A percentile compares a stretch with the other conserved stretches of the same genome.
Conservation (phyloP, 1,140 invertebrate species). For the Drosophila insularis region DNA sequence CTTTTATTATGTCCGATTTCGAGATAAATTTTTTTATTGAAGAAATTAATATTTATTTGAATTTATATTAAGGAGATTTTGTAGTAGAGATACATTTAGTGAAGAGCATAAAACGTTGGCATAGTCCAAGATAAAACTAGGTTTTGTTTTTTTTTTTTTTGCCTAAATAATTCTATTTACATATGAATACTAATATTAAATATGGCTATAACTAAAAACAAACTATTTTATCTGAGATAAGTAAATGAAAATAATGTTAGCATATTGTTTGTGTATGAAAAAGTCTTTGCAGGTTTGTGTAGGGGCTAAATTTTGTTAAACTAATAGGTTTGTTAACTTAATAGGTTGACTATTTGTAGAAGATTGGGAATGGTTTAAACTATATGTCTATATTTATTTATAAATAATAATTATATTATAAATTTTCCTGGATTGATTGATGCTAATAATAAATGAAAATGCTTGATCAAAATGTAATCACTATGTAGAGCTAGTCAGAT, state of each 20-base stretch:
- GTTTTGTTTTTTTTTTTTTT: constrained; percentile 28
- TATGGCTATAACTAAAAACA: constrained; percentile 33
- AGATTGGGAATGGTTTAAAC: not conserved
- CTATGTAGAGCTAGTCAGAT: constrained; percentile 19
- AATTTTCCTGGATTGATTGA: not conserved
- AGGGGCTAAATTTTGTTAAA: not conserved
- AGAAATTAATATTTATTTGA: constrained; percentile 59
- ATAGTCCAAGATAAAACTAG: constrained; percentile 30
- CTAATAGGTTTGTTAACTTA: no score
- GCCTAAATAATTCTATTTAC: constrained; percentile 57
- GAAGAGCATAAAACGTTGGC: constrained; percentile 58
- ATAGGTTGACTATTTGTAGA: constrained; percentile 12
- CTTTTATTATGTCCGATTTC: not conserved
- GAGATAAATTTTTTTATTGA: constrained; percentile 29
- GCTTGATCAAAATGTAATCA: constrained; percentile 31
- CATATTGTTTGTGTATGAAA: constrained; percentile 11
- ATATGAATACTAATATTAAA: constrained; percentile 31
- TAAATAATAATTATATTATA: not conserved
- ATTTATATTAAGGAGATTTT: constrained; percentile 40
- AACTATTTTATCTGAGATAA: constrained; percentile 42
- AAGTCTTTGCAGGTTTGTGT: constrained; percentile 44
- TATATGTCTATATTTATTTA: not conserved
- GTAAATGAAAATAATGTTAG: constrained; percentile 22
- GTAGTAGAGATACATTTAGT: constrained; percentile 39
- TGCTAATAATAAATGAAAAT: not conserved